These are phyloP conservation scores for Epicampocera succincta DNA, from an alignment of 2,888 invertebrate genomes.

Conservation along the genomic window DNA sequence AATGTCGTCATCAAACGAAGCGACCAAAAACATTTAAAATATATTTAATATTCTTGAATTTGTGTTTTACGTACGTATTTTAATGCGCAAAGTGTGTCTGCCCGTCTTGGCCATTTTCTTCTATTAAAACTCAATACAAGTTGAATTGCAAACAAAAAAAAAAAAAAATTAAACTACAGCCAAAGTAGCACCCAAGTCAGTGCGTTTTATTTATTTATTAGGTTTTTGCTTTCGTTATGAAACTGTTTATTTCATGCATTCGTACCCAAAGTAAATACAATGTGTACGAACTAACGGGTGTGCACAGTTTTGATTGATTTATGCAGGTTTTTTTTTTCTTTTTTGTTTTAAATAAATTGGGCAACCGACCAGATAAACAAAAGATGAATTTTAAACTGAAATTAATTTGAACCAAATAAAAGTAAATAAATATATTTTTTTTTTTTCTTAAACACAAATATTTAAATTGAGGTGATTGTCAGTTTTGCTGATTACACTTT, in stretches of 20 bases:
- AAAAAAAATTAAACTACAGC: background rate
- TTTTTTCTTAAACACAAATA: slow-evolving; percentile 5
- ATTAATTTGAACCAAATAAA: too few species aligned
- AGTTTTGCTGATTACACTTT: background rate
- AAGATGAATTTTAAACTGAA: slow-evolving; percentile 17
- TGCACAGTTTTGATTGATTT: background rate
- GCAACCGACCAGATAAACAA: background rate
- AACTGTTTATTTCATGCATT: slow-evolving; percentile 27
- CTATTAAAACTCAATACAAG: slow-evolving; percentile 1
- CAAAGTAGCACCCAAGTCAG: background rate
- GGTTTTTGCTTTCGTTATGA: too few species aligned
- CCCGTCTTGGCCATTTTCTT: slow-evolving; percentile 4
- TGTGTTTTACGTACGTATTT: too few species aligned
- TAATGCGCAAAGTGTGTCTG: background rate
- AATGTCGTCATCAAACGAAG: too few species aligned
- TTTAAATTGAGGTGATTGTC: slow-evolving; percentile 35
- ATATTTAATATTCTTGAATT: too few species aligned
- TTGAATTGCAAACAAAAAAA: background rate
- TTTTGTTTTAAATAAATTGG: slow-evolving; percentile 25
- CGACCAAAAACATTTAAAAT: too few species aligned
- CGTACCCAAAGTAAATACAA: background rate
- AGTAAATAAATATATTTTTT: slow-evolving; percentile 31
- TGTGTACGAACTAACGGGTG: background rate
- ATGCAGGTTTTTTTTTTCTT: slow-evolving; percentile 19
- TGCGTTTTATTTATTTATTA: slow-evolving; percentile 17